Percentiles rank a stretch among this genome's conserved stretches.
Evolutionary conservation across 2,888 invertebrate species (phyloP).

Genomic region (Heliconius ethilla): DNA sequence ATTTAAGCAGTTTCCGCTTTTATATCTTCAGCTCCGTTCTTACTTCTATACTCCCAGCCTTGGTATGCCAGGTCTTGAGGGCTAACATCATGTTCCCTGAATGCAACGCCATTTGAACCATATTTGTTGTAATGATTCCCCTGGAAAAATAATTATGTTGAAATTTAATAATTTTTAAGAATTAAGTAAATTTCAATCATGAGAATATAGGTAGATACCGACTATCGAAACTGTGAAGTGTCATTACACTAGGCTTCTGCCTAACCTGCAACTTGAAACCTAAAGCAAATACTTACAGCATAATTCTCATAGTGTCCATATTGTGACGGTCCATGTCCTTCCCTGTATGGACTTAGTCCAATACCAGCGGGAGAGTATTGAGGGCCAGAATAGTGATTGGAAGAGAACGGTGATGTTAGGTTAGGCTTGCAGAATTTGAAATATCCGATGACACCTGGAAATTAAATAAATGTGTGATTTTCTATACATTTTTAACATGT

Average conservation of each 20-base stretch:
- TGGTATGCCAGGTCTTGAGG: constrained; percentile 88
- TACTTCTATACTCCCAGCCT: constrained; percentile 86
- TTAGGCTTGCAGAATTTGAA: constrained; percentile 91
- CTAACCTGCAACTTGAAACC: neutral
- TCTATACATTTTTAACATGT: neutral
- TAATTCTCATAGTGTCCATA: constrained; percentile 76
- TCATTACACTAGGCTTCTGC: neutral
- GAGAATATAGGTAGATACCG: too few species aligned
- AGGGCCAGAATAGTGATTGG: constrained; percentile 79
- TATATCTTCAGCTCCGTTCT: constrained; percentile 76
- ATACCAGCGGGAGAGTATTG: constrained; percentile 89
- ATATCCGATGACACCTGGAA: constrained; percentile 88
- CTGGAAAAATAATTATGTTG: constrained; percentile 48
- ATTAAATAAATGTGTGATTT: neutral
- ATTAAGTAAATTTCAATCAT: too few species aligned
- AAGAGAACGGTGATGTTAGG: constrained; percentile 79
- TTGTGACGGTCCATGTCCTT: constrained; percentile 57
- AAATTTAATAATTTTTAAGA: neutral
- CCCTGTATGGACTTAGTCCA: constrained; percentile 84
- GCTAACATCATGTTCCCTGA: constrained; percentile 81
- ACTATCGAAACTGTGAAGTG: neutral
- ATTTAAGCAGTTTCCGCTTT: constrained; percentile 66
- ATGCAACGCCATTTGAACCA: constrained; percentile 83
- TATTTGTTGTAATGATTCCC: constrained; percentile 62
- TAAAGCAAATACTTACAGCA: constrained; percentile 49